A percentile compares a stretch with the other conserved stretches of the same genome.
These are phyloP conservation scores for Mormyrops boulengeri DNA, from an alignment of 2,797 vertebrate species.

Conservation along the genomic window DNA sequence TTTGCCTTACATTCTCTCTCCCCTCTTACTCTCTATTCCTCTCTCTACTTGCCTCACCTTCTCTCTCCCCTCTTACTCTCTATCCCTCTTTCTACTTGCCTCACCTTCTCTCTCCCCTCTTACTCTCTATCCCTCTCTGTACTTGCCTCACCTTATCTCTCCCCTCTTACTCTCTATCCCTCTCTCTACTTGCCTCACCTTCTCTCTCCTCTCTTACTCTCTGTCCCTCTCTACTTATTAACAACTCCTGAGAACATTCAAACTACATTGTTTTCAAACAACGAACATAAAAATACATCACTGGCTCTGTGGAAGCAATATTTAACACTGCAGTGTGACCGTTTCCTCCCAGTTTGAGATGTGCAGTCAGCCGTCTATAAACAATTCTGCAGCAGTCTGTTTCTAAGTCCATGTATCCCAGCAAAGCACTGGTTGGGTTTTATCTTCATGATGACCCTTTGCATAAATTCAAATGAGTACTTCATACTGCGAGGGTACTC, in stretches of 20 bases:
- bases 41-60: no score
- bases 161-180: background rate
- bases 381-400: background rate
- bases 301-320: background rate
- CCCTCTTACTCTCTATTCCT: no score
- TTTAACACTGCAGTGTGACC: background rate
- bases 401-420: background rate
- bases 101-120: background rate
- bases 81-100: background rate
- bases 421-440: background rate
- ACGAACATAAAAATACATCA: background rate
- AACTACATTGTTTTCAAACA: no score
- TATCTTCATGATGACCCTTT: background rate
- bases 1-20: no score
- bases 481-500: background rate
- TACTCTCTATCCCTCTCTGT: background rate
- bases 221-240: no score
- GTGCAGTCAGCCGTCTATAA: background rate
- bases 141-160: background rate
- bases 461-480: background rate
- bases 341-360: background rate
- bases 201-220: background rate
- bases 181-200: background rate
- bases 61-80: background rate
- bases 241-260: no score